Evolutionary conservation across 2,797 vertebrate genomes (phyloP).

Genomic region (Hippopotamyrus pictus): DNA sequence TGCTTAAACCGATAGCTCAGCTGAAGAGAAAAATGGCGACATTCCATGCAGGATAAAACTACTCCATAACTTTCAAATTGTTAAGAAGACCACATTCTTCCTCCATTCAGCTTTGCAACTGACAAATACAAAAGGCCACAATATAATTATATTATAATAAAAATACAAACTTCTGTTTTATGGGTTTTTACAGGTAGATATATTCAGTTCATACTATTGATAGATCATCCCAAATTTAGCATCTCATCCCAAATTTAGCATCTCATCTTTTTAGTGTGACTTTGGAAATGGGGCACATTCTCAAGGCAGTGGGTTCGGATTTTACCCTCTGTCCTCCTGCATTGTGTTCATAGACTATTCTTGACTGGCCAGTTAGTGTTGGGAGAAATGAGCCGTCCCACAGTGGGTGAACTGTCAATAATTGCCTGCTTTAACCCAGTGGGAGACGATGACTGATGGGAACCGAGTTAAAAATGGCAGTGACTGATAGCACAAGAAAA

Average conservation of each 20-base stretch:
- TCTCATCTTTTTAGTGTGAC: neutral
- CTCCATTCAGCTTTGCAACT: neutral
- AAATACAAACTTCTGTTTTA: neutral
- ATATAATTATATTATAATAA: neutral
- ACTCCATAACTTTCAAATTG: neutral
- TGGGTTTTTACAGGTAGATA: neutral
- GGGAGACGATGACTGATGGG: neutral
- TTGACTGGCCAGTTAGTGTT: neutral
- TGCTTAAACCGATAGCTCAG: neutral
- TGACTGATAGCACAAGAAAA: conserved; percentile 1
- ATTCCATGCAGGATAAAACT: neutral
- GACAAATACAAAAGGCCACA: neutral
- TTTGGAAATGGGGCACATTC: neutral
- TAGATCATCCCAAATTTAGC: neutral
- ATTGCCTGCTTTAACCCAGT: neutral
- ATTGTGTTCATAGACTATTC: neutral
- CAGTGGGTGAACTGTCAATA: neutral
- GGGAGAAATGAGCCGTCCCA: neutral
- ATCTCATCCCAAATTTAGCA: neutral
- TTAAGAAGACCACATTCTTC: neutral
- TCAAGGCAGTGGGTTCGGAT: neutral
- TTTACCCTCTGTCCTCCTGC: neutral
- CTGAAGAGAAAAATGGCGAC: neutral
- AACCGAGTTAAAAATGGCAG: neutral
- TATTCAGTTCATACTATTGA: neutral